These are phyloP conservation scores for Cataglyphis hispanica DNA, from an alignment of 1,140 invertebrate species.

Conservation along the genomic window DNA sequence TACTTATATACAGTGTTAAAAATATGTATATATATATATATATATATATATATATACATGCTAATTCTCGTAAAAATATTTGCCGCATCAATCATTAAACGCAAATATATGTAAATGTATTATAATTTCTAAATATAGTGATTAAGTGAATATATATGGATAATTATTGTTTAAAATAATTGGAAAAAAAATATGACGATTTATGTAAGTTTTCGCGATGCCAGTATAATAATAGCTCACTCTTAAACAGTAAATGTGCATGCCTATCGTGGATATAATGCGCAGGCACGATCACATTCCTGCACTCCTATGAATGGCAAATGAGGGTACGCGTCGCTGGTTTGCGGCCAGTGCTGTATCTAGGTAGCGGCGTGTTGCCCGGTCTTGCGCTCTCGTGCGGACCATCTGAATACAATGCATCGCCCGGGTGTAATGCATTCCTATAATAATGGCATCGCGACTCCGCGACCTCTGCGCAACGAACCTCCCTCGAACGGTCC, in stretches of 20 bases:
- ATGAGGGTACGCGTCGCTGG: constrained; percentile 75
- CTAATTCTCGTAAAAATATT: not conserved
- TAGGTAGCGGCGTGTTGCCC: constrained; percentile 65
- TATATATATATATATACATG: no score
- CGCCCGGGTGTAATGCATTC: constrained; percentile 76
- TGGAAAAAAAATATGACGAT: not conserved
- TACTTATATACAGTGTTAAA: no score
- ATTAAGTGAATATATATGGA: not conserved
- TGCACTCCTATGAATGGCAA: constrained; percentile 81
- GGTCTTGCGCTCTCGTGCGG: constrained; percentile 36
- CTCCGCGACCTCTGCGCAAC: constrained; percentile 70
- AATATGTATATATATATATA: not conserved
- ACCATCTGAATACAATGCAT: constrained; percentile 84
- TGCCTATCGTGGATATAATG: constrained; percentile 76
- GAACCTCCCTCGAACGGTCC: not conserved
- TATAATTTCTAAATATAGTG: no score
- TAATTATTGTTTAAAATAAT: constrained; percentile 5
- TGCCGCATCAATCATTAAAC: not conserved
- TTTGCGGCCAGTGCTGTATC: constrained; percentile 69
- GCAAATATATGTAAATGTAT: no score
- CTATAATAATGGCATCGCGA: constrained; percentile 76
- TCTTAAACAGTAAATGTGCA: constrained; percentile 48
- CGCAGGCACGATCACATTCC: constrained; percentile 66
- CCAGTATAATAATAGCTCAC: not conserved
- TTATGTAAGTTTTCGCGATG: constrained; percentile 32